phyloP scores from a whole-genome alignment of 2,797 vertebrate genomes.

The Smutsia gigantea region DNA sequence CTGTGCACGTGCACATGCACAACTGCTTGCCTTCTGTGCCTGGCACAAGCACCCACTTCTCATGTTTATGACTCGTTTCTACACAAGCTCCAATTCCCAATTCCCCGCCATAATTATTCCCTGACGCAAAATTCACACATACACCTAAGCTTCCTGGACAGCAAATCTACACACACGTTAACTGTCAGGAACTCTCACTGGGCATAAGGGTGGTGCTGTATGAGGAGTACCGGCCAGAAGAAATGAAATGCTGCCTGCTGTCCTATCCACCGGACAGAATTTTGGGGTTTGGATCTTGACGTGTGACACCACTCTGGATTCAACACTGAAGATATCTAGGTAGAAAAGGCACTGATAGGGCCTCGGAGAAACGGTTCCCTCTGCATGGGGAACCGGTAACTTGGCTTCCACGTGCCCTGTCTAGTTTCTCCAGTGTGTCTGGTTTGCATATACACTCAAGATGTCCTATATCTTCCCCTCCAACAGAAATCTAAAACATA shows the following conservation, averaged over 20 bases:
- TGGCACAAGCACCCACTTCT: neutral
- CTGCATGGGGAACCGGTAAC: neutral
- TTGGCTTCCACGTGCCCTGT: neutral
- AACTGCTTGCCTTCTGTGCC: neutral
- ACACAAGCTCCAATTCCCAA: neutral
- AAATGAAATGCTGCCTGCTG: neutral
- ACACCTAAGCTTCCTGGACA: neutral
- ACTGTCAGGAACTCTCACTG: neutral
- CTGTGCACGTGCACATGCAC: neutral
- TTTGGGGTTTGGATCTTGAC: accelerated
- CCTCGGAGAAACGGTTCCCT: neutral
- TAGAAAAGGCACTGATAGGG: neutral
- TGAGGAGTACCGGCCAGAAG: neutral
- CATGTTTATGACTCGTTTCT: neutral
- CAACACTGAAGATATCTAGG: neutral
- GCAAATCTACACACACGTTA: neutral
- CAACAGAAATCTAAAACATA: neutral
- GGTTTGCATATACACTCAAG: neutral
- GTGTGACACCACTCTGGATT: neutral
- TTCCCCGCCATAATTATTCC: neutral
- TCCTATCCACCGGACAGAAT: neutral
- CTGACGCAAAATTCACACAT: neutral
- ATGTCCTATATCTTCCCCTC: neutral
- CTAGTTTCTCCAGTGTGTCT: neutral
- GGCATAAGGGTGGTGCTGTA: neutral